These are phyloP conservation scores for Oceanodroma tethys DNA, from an alignment of 2,113 vertebrate species.

Conservation along the genomic window DNA sequence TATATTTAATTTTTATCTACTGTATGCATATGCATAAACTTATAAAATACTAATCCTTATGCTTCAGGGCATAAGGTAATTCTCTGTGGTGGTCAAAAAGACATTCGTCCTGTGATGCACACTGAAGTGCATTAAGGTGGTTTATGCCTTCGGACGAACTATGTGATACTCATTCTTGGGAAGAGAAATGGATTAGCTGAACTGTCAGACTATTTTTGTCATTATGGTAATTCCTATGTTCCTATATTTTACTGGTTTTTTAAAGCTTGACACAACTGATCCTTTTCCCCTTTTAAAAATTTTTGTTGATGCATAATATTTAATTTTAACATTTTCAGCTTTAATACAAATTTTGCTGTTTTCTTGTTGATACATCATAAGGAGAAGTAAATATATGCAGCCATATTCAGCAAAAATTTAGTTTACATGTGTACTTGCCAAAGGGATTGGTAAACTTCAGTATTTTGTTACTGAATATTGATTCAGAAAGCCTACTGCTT, in stretches of 20 bases:
- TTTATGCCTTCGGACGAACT: background rate
- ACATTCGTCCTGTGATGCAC: background rate
- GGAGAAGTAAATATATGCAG: background rate
- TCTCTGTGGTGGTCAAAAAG: background rate
- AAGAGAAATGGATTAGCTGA: background rate
- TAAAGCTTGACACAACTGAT: constrained; percentile 29
- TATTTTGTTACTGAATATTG: background rate
- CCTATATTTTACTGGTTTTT: background rate
- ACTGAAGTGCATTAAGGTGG: background rate
- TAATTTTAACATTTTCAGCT: constrained; percentile 48
- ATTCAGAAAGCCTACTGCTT: background rate
- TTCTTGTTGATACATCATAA: background rate
- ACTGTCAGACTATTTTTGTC: background rate
- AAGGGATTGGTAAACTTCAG: background rate
- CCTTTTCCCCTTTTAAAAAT: background rate
- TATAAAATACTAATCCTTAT: background rate
- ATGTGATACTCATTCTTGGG: background rate
- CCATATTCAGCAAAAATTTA: constrained; percentile 10
- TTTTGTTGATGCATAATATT: constrained; percentile 25
- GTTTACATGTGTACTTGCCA: background rate
- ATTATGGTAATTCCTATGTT: constrained; percentile 34
- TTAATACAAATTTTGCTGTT: constrained; percentile 16
- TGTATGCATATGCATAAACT: background rate
- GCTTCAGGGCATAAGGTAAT: background rate
- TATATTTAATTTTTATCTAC: background rate